These are phyloP conservation scores for Lasioglossum marginatum DNA, from an alignment of 2,888 invertebrate species.

Conservation along the genomic window DNA sequence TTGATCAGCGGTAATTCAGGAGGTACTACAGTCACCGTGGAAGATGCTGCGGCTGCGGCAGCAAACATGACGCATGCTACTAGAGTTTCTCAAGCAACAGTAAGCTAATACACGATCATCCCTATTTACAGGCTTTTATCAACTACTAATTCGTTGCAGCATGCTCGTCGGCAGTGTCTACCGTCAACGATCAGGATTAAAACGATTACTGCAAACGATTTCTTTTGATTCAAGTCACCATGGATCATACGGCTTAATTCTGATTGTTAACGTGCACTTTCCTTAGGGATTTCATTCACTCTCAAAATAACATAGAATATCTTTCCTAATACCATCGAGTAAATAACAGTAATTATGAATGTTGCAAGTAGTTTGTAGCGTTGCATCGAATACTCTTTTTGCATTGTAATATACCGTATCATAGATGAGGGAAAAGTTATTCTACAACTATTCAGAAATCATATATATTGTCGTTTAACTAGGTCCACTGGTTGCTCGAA, in stretches of 20 bases:
- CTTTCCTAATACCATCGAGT: constrained; percentile 15
- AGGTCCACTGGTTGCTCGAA: constrained; percentile 97
- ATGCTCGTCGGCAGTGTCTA: constrained; percentile 55
- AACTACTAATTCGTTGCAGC: constrained; percentile 71
- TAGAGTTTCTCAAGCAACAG: constrained; percentile 96
- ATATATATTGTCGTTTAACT: constrained; percentile 36
- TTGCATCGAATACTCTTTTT: constrained; percentile 1
- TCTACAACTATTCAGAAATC: background rate
- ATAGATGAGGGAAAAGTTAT: background rate
- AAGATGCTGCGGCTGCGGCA: constrained; percentile 86
- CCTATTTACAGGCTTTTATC: constrained; percentile 80
- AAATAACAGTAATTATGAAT: constrained; percentile 10
- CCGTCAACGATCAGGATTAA: background rate
- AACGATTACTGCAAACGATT: background rate
- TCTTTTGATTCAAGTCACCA: background rate
- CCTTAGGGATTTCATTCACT: constrained; percentile 16
- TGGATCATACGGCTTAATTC: background rate
- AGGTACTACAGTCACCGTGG: constrained; percentile 82
- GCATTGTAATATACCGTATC: background rate
- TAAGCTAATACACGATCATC: constrained; percentile 86
- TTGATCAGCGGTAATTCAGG: constrained; percentile 85
- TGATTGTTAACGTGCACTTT: constrained; percentile 16
- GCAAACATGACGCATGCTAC: constrained; percentile 90
- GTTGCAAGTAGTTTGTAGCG: constrained; percentile 13
- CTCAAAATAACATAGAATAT: background rate